Base-by-base conservation (phyloP, 2,113 vertebrate genomes). In the Procavia capensis region DNA sequence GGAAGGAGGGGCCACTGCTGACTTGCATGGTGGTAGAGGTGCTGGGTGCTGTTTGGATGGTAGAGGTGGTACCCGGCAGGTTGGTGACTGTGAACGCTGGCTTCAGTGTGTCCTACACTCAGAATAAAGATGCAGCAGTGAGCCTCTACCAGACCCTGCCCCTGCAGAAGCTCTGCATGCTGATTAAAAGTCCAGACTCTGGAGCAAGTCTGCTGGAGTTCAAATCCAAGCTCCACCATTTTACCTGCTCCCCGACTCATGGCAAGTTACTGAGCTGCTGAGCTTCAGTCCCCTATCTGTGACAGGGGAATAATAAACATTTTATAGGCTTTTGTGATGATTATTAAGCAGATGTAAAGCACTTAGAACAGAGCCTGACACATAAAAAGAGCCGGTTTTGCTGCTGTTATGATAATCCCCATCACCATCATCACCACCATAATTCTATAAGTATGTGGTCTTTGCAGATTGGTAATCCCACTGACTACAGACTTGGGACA, bases 1-100 rank as follows among this genome's bases (percentile, higher is more conserved):
- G 99, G 96, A 99, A 99, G 27, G 99, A 99, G 20, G 99, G 98
- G 63, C 99, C 99, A 0, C 99, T 99, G 99, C 99, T 99, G 98
- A 99, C 99, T 99, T 99, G 99, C 99, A 99, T 99, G 98, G 99
- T 99, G 97, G 99, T 99, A 90, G 99, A 99, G 94, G 99, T 99
- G 99, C 99, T 99, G 82, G 99, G 99, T 9, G 99, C 99, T 83
- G 99, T 99, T 97, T 99, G 99, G 98, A 99, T 98, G 90, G 99
- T 98, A 47, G 98, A 99, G 70, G 99, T 99, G 8, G 98, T 99
- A 96, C 99, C 99, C 0, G 99, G 99, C 68, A 99, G 98, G 97
- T 99, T 99, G 98, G 99, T 99, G 96, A 99, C 99, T 0, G 99
- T 99, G 98, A 99, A 99, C 0, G 98, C 98, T 0, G 99, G 99